Evolutionary conservation across 2,113 vertebrate species (phyloP), one percentile per base, ranked within the genome.

Genomic region (Ceyx cyanopectus): DNA sequence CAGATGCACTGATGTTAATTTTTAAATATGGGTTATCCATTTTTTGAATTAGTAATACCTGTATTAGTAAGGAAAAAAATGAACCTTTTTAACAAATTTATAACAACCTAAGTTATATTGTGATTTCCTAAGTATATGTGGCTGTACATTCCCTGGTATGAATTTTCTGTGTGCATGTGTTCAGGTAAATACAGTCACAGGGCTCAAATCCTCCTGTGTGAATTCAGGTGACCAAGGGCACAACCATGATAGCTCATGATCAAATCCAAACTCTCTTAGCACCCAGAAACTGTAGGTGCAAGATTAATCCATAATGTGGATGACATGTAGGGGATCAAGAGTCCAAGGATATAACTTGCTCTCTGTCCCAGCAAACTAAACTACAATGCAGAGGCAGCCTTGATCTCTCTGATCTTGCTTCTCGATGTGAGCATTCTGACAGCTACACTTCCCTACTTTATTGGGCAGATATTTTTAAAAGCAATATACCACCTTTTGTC

Each of bases 201-300:
- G 34, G 58, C 67, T 89, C 53, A 32, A 1, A 6, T 72, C 30
- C 24, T 87, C 27, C n/a, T 50, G 7, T 15, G 16, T 41, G 66
- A 60, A n/a, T 22, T 78, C 61, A 74, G 68, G 26, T 27, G 77
- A n/a, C 14, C 22, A 30, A 69, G 56, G 45, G 32, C 30, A 30
- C 1, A 0, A 72, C 34, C 1, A 0, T 0, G 0, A 45, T 34
- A 53, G 22, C 54, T 62, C 13, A 7, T 51, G 41, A 56, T 73
- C 63, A 66, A 46, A 69, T 61, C n/a, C 60, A 46, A 32, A 51
- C n/a, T 82, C 80, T 83, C 32, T 30, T 24, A 54, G 67, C 32
- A 22, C 37, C 50, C 81, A 50, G 62, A 41, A 48, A 46, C n/a
- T 40, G 54, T 76, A 53, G 30, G 37, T 40, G 60, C 56, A 43